Base-by-base conservation (phyloP, 2,888 invertebrate genomes). In the Tetrapedia diversipes region DNA sequence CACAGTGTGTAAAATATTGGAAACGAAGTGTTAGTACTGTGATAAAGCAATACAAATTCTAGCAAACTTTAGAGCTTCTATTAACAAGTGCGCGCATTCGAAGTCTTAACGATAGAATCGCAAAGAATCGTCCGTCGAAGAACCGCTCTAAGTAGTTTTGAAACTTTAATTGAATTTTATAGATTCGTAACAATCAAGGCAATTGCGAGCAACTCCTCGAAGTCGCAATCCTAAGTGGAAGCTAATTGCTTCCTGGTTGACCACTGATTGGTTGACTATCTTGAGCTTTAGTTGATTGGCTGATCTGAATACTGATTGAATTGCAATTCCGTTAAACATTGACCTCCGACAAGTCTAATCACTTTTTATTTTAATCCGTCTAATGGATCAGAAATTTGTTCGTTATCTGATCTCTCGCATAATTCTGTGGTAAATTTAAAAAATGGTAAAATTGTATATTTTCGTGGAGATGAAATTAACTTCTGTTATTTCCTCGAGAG, bases 171-270 rank as follows among this genome's bases (percentile, higher is more conserved):
- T n/a, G 6, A 6, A 2, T 10, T 27, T 41, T n/a, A 11, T 24
- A 6, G 2, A n/a, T n/a, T n/a, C 14, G 24, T 47, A n/a, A 7
- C 27, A 27, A 19, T 0, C n/a, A 7, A 11, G 37, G 24, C 14
- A 27, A 29, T 19, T 19, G 39, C 14, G 37, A 37, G 24, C 29
- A 53, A 64, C 39, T 10, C 10, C n/a, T 29, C 1, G 61, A 43
- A 29, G 19, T 37, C n/a, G 51, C 27, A 19, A 27, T 51, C 22
- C 49, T 53, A 27, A 14, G 49, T 49, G 63, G 49, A 6, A 27
- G 14, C 49, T 63, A 41, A 64, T 64, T 64, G 51, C 63, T 53
- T 27, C 51, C n/a, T 6, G 27, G 51, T 64, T 64, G 63, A 41
- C 63, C 63, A 53, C 11, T 14, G 49, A 34, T 43, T 45, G 54